phyloP scores from a whole-genome alignment of 2,888 invertebrate species.

The Cantharis lateralis region DNA sequence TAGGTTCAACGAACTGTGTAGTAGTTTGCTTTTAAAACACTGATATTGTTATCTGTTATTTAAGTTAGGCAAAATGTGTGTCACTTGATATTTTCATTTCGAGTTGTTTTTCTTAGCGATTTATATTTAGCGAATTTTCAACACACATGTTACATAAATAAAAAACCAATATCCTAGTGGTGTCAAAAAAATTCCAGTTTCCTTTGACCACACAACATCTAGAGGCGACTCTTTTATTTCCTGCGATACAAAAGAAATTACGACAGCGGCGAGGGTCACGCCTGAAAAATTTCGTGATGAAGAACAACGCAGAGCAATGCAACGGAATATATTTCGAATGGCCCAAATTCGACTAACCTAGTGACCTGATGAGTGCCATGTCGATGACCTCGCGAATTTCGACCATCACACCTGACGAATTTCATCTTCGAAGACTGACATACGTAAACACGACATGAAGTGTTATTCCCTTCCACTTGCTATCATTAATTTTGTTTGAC shows the following conservation, averaged over 20 bases:
- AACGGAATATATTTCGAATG: conserved; percentile 42
- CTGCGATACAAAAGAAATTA: not conserved
- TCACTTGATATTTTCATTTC: conserved; percentile 28
- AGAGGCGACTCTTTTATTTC: not conserved
- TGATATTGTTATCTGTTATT: conserved; percentile 29
- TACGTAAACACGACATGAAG: conserved; percentile 8
- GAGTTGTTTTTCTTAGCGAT: conserved; percentile 22
- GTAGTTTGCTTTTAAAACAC: conserved; percentile 29
- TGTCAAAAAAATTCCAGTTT: not conserved
- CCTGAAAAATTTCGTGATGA: conserved; percentile 24
- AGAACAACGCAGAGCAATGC: conserved; percentile 23
- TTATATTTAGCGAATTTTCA: conserved; percentile 18
- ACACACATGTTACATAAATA: conserved; percentile 30
- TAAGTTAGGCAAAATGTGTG: conserved; percentile 27
- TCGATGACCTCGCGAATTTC: conserved; percentile 36
- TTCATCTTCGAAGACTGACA: conserved; percentile 13
- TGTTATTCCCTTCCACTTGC: not conserved
- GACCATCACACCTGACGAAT: conserved; percentile 23
- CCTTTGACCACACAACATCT: not conserved
- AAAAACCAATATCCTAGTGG: conserved; percentile 1
- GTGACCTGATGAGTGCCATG: conserved; percentile 42
- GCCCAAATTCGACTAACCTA: conserved; percentile 47
- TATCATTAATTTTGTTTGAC: not conserved
- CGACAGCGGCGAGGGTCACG: conserved; percentile 8
- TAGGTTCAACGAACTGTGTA: conserved; percentile 18